These are phyloP conservation scores for Cossypha niveicapilla DNA, from an alignment of 2,797 vertebrate species.

Conservation along the genomic window DNA sequence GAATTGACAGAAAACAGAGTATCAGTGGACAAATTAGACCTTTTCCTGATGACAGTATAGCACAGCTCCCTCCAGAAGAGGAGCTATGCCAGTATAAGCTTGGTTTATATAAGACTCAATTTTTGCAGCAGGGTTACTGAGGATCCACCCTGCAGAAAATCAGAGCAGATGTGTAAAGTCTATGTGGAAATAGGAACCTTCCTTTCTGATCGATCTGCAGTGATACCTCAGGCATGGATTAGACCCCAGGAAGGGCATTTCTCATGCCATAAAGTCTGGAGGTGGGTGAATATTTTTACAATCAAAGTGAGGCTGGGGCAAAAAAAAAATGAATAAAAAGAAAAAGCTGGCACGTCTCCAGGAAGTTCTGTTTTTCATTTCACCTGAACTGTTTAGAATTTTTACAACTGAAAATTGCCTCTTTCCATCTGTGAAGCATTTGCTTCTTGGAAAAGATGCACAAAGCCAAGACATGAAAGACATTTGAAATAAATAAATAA, in stretches of 20 bases:
- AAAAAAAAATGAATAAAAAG: neutral
- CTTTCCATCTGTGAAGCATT: constrained; percentile 62
- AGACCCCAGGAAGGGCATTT: constrained; percentile 17
- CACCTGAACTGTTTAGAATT: constrained; percentile 69
- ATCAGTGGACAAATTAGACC: neutral
- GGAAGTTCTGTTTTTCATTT: constrained; percentile 68
- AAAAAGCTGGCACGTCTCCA: constrained; percentile 10
- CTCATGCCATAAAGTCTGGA: constrained; percentile 25
- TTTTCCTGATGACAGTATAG: neutral
- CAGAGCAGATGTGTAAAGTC: neutral
- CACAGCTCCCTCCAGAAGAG: neutral
- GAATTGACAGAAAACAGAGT: neutral
- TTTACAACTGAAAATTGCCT: constrained; percentile 60
- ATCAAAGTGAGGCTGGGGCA: constrained; percentile 27
- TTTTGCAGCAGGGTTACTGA: neutral
- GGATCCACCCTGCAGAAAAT: constrained; percentile 1
- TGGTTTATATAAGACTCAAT: neutral
- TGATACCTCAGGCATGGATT: neutral
- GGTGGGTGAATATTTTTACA: constrained; percentile 48
- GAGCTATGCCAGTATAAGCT: neutral
- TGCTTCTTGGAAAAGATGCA: constrained; percentile 65
- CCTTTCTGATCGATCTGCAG: neutral
- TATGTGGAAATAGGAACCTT: constrained; percentile 32
- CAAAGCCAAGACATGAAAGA: constrained; percentile 60
- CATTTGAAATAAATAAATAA: constrained; percentile 62